Base-by-base conservation (phyloP, 2,888 invertebrate genomes). In the Pedicia rivosa region DNA sequence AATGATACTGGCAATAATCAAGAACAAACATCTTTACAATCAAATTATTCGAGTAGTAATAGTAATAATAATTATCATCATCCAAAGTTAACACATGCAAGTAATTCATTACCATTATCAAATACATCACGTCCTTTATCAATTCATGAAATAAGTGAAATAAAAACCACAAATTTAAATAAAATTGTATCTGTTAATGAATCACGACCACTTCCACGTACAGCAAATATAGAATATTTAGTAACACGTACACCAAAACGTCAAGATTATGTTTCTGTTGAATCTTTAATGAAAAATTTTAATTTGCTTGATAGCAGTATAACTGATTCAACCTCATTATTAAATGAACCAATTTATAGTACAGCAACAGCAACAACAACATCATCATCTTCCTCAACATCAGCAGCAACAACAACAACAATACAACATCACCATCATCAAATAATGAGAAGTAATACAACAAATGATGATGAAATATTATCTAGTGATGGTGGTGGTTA, bases 141-240 rank as follows among this genome's bases (percentile, higher is more conserved):
- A 2, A 39, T 46, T 17, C 48, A 44, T 17, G 47, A 49, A 31
- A 41, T 43, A 5, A 43, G 43, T n/a, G 44, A 42, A 31, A 27
- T n/a, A 17, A 12, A 10, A 10, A 5, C 24, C 9, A 19, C 4
- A 19, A 17, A 2, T 57, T 57, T 36, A 13, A 38, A 38, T 35
- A 38, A 38, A 29, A 27, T 22, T n/a, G 34, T 43, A n/a, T 39
- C 42, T 8, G 53, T 58, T 41, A 54, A 56, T 26, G 59, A 61
- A 44, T 50, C 55, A 51, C 44, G 67, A 47, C 55, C 64, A 44
- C 48, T 57, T 43, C 53, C 62, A 16, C 54, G 57, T 47, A 54
- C 65, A 54, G 55, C 67, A n/a, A 59, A 60, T 44, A 57, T 59
- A 27, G 68, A 70, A 39, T 68, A 66, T 44, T 48, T 56, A 15